A percentile compares a stretch with the other conserved stretches of the same genome.
These are phyloP conservation scores for Palythoa heliodiscus DNA, from an alignment of 92 coral and sea anemone species.

Conservation along the genomic window DNA sequence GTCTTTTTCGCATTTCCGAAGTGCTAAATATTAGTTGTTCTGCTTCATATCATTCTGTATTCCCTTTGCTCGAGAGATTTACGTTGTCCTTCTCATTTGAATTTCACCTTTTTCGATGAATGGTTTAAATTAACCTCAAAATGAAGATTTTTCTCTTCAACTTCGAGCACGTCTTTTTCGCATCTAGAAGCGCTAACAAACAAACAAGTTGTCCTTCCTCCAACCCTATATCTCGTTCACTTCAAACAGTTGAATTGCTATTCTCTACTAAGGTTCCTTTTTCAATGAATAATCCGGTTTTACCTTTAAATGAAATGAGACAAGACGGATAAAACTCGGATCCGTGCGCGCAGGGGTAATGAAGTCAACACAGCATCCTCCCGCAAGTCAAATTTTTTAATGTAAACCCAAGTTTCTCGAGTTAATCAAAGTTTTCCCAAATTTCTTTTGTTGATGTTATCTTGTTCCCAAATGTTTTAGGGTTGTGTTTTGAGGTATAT, in stretches of 20 bases:
- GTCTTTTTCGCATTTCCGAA: neutral
- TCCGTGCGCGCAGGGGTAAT: neutral
- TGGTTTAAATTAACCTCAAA: neutral
- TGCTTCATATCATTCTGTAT: neutral
- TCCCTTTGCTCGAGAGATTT: neutral
- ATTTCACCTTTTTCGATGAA: neutral
- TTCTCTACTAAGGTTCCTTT: no score
- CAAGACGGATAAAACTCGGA: neutral
- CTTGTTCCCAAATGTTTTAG: neutral
- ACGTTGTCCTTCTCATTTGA: neutral
- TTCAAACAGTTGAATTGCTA: neutral
- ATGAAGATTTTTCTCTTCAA: neutral
- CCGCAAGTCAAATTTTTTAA: neutral
- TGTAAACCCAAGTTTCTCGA: neutral
- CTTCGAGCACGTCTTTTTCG: neutral
- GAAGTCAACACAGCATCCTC: neutral
- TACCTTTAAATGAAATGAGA: neutral
- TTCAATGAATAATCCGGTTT: neutral
- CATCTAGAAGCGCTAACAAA: neutral
- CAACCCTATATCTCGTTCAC: neutral
- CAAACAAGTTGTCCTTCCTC: neutral
- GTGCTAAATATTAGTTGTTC: neutral
- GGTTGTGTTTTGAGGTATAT: neutral
- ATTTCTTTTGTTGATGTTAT: neutral
- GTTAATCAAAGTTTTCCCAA: neutral